Evolutionary conservation across 2,113 vertebrate species (phyloP), one percentile per base, ranked within the genome.

Genomic region (Bolborhynchus lineola): DNA sequence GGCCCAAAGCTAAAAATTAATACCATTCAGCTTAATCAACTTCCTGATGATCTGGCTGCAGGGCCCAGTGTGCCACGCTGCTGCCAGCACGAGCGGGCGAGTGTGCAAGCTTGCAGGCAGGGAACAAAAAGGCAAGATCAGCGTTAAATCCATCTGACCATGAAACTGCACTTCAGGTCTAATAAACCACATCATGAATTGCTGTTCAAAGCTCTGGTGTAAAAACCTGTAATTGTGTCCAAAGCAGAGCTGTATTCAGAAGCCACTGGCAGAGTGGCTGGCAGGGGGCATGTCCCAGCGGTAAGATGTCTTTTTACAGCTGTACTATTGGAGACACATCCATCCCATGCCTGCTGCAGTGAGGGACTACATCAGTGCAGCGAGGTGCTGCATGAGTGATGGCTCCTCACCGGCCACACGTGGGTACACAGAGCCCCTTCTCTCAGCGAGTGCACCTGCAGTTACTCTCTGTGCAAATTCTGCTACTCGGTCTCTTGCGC

Each of bases 381-480:
- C 16, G 2, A 0, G 2, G 81, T 6, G 19, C 47, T 11, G 67
- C 5, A 3, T 3, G 67, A 52, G 2, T 31, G 78, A 29, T 3
- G 68, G 31, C 52, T 74, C 37, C 71, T 70, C 0, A 1, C n/a
- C 7, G 2, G n/a, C 10, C 21, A 26, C 1, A 0, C 0, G 1
- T 0, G 3, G 79, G 15, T 37, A 10, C 69, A 53, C 6, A 7
- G 55, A 87, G 35, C 50, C 55, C 39, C 42, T 70, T 37, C 25
- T 20, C 29, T 47, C 42, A 3, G 3, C 29, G 47, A 57, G 24
- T 46, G 37, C 82, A 78, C 63, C 79, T 57, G 47, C 47, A 72
- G 39, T 24, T 50, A 7, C 16, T 74, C 90, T 64, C 80, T n/a
- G 11, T 92, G 81, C 41, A 18, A 29, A 69, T 90, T 53, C 72